Evolutionary conservation across 2,797 vertebrate genomes (phyloP).

Genomic region (Notamacropus eugenii): DNA sequence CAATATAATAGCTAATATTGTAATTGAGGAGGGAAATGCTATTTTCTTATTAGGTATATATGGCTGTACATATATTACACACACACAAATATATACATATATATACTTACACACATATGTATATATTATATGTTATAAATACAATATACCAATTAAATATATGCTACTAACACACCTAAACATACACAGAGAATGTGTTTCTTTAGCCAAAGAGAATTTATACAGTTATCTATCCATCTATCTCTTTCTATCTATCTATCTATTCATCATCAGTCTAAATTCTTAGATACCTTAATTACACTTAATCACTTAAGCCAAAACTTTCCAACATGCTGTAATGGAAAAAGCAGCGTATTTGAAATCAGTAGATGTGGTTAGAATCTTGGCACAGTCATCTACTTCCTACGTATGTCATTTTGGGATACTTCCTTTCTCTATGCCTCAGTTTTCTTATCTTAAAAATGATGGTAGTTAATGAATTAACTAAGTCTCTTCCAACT

Average conservation of each 20-base stretch:
- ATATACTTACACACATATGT: too few species aligned
- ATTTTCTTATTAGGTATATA: neutral
- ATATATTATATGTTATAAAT: too few species aligned
- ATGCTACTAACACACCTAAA: neutral
- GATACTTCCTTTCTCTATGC: neutral
- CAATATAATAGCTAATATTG: neutral
- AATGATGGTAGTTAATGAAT: neutral
- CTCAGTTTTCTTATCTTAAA: neutral
- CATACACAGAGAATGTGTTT: neutral
- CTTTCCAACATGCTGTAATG: neutral
- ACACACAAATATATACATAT: too few species aligned
- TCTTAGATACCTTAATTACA: neutral
- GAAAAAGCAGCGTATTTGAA: neutral
- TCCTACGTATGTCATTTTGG: neutral
- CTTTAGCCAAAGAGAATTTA: neutral
- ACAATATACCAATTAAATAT: too few species aligned
- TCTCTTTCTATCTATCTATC: too few species aligned
- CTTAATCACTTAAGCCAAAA: too few species aligned
- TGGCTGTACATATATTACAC: too few species aligned
- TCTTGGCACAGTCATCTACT: neutral
- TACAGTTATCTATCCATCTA: neutral
- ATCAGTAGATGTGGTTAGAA: too few species aligned
- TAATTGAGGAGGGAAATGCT: neutral
- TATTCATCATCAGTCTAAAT: neutral
- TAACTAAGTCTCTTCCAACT: neutral